A percentile compares a stretch with the other conserved stretches of the same genome.
Conservation (phyloP, 2,888 invertebrate species). For the Apamea epomidion region DNA sequence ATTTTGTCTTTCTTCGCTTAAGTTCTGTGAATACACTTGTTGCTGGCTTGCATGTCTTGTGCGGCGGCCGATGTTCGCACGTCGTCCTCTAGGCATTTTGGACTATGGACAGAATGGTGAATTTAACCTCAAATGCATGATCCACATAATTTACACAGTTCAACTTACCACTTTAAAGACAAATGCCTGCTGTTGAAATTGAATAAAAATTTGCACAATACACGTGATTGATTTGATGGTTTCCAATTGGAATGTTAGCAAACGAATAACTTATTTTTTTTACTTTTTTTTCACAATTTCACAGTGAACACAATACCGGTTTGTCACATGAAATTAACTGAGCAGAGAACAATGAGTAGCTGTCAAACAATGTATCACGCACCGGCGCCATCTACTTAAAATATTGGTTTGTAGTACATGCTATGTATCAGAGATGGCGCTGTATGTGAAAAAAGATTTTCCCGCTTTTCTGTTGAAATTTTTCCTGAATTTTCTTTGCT, state of each 20-base stretch:
- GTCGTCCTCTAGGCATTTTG: too few species aligned
- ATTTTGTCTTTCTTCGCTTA: not conserved
- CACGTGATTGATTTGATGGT: not conserved
- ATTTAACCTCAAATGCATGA: constrained; percentile 23
- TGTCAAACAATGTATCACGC: constrained; percentile 54
- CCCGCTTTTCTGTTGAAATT: too few species aligned
- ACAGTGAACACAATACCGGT: not conserved
- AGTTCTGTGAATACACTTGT: constrained; percentile 58
- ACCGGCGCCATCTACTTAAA: constrained; percentile 19
- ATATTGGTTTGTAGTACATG: too few species aligned
- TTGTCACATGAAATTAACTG: constrained; percentile 13
- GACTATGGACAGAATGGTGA: too few species aligned
- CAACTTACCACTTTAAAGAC: constrained; percentile 62
- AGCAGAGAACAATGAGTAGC: constrained; percentile 34
- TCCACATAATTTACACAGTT: constrained; percentile 62
- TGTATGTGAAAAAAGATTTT: too few species aligned
- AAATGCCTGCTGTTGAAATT: constrained; percentile 53
- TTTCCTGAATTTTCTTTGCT: too few species aligned
- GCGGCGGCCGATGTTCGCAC: too few species aligned
- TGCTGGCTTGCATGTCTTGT: constrained; percentile 34
- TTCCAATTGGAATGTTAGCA: not conserved
- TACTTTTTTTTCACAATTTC: constrained; percentile 6
- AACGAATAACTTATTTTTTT: not conserved
- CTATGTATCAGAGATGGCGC: too few species aligned
- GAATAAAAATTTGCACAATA: not conserved